Evolutionary conservation across 1,140 invertebrate genomes (phyloP).

Genomic region (Rhynchophorus ferrugineus): DNA sequence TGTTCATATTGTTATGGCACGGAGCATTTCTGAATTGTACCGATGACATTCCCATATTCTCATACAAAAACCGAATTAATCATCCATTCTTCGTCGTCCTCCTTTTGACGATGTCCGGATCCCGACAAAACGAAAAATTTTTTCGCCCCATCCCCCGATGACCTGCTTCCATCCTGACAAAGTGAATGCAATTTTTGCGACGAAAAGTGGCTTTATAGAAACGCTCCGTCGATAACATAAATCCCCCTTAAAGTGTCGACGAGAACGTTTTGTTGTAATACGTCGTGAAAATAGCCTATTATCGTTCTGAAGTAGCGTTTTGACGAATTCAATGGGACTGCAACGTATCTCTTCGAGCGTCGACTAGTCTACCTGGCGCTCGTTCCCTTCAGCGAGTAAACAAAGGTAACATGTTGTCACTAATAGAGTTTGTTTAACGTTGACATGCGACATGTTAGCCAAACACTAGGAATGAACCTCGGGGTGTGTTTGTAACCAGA

Average conservation of each 20-base stretch:
- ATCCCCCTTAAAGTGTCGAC: conserved; percentile 32
- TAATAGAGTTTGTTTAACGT: conserved; percentile 37
- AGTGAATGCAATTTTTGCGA: conserved; percentile 29
- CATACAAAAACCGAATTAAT: conserved; percentile 17
- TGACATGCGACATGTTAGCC: conserved; percentile 37
- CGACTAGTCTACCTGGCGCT: conserved; percentile 24
- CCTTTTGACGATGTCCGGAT: conserved; percentile 8
- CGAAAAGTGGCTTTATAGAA: conserved; percentile 31
- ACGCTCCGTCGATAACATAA: conserved; percentile 27
- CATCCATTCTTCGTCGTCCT: conserved; percentile 17
- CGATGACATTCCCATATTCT: conserved; percentile 7
- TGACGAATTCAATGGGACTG: conserved; percentile 27
- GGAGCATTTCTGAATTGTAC: background rate
- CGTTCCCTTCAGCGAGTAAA: conserved; percentile 24
- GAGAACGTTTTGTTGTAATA: conserved; percentile 29
- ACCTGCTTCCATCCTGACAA: conserved; percentile 25
- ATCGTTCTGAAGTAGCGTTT: conserved; percentile 32
- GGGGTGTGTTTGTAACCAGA: conserved; percentile 10
- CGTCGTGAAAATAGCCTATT: conserved; percentile 31
- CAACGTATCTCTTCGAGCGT: conserved; percentile 9
- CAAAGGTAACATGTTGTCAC: conserved; percentile 35
- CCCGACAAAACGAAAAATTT: conserved; percentile 9
- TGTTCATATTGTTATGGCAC: background rate
- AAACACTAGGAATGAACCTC: conserved; percentile 27
- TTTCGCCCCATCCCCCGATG: conserved; percentile 8